Conservation (phyloP, 2,113 vertebrate species). For the Amphiprion percula region DNA sequence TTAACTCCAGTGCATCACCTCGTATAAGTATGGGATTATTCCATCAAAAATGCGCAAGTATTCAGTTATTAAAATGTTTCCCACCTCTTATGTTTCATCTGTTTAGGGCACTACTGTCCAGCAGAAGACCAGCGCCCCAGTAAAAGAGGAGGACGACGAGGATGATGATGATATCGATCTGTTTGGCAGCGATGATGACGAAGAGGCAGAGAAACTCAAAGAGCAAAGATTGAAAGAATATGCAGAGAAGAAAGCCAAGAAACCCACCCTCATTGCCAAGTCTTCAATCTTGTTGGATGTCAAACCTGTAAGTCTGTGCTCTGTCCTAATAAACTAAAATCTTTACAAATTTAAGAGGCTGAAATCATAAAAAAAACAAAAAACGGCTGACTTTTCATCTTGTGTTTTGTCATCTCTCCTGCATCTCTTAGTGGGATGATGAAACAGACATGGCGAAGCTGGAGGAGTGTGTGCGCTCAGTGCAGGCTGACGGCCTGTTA, state of each 20-base stretch:
- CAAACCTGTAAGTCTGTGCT: slow-evolving; percentile 88
- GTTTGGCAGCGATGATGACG: slow-evolving; percentile 92
- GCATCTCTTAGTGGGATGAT: slow-evolving; percentile 90
- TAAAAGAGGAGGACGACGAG: slow-evolving; percentile 49
- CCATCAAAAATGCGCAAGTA: too few species aligned
- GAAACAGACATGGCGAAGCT: slow-evolving; percentile 96
- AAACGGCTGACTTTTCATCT: background rate
- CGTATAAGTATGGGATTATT: too few species aligned
- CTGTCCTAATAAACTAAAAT: too few species aligned
- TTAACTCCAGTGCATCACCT: too few species aligned
- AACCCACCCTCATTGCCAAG: slow-evolving; percentile 92
- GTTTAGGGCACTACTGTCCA: slow-evolving; percentile 69
- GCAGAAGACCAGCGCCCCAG: slow-evolving; percentile 55
- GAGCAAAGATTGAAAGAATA: slow-evolving; percentile 93
- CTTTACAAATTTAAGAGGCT: too few species aligned
- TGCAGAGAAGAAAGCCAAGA: slow-evolving; percentile 91
- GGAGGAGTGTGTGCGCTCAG: slow-evolving; percentile 92
- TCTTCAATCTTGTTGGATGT: slow-evolving; percentile 97
- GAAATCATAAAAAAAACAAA: background rate
- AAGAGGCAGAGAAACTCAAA: slow-evolving; percentile 90
- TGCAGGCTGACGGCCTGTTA: slow-evolving; percentile 90
- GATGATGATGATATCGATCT: slow-evolving; percentile 90
- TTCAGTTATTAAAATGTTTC: background rate
- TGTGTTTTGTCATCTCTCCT: background rate
- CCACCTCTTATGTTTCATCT: background rate